Conservation (phyloP, 2,888 invertebrate genomes). For the Torymus texanus region DNA sequence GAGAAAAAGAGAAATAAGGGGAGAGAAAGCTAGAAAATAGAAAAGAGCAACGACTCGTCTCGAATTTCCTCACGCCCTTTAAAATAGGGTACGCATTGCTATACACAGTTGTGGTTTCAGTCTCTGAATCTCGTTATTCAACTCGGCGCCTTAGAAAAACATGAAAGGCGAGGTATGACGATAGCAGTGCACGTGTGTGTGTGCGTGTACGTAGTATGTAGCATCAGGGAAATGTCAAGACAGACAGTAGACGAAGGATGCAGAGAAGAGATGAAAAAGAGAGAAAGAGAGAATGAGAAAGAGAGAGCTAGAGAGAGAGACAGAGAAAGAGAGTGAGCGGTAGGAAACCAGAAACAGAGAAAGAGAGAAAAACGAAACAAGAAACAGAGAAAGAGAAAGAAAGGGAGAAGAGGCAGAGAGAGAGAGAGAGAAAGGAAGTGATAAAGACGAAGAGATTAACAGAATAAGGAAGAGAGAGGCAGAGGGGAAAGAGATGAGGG, state of each 20-base stretch:
- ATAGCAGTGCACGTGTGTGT: too few relatives aligned
- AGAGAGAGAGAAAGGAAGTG: neutral
- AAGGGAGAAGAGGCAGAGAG: constrained; percentile 30
- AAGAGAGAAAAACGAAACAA: neutral
- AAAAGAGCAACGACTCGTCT: neutral
- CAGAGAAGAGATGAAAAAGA: too few relatives aligned
- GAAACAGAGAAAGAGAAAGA: constrained; percentile 15
- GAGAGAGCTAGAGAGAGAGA: constrained; percentile 20
- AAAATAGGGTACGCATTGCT: too few relatives aligned
- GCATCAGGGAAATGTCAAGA: too few relatives aligned
- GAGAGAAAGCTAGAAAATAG: neutral
- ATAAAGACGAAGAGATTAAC: neutral
- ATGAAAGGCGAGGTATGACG: too few relatives aligned
- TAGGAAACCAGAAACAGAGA: neutral
- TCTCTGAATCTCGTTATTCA: too few relatives aligned
- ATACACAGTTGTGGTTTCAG: too few relatives aligned
- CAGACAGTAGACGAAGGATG: neutral
- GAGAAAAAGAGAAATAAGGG: too few relatives aligned
- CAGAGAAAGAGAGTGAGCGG: constrained; percentile 22
- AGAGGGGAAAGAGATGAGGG: neutral
- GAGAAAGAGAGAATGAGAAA: neutral
- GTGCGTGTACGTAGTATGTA: too few relatives aligned
- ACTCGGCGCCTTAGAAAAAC: too few relatives aligned
- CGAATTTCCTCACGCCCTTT: neutral
- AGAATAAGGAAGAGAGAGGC: neutral